These are phyloP conservation scores for Ametastegia equiseti DNA, from an alignment of 2,888 invertebrate species.

Conservation along the genomic window DNA sequence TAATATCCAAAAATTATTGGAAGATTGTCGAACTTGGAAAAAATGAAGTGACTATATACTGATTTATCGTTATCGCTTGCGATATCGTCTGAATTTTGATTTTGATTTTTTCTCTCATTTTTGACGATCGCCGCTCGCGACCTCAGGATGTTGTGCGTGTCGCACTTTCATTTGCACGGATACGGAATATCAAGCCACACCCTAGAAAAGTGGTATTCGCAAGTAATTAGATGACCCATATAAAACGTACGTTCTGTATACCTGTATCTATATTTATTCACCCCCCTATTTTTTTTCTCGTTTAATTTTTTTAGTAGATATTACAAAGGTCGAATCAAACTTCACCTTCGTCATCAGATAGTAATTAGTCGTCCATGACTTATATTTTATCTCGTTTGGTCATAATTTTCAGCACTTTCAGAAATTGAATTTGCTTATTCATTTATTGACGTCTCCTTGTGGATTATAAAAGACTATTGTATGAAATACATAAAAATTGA, in stretches of 20 bases:
- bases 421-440: too few relatives aligned
- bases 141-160: not conserved
- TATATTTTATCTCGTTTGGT: too few relatives aligned
- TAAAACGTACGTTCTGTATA: not conserved
- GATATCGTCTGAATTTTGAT: too few relatives aligned
- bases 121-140: not conserved
- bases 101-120: not conserved
- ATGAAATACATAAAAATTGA: too few relatives aligned
- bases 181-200: slow-evolving; percentile 1
- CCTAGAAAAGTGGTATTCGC: slow-evolving; percentile 33
- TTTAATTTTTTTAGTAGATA: not conserved
- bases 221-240: slow-evolving; percentile 31
- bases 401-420: too few relatives aligned
- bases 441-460: too few relatives aligned
- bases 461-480: too few relatives aligned
- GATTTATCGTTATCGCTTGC: too few relatives aligned
- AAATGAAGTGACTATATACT: too few relatives aligned
- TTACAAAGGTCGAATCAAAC: not conserved
- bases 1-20: too few relatives aligned
- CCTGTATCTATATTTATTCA: not conserved
- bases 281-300: not conserved
- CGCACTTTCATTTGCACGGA: slow-evolving; percentile 17
- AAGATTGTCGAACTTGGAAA: too few relatives aligned
- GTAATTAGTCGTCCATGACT: too few relatives aligned
- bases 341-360: not conserved